These are phyloP conservation scores for Drosophila mayri DNA, from an alignment of 1,140 invertebrate species.

Conservation along the genomic window DNA sequence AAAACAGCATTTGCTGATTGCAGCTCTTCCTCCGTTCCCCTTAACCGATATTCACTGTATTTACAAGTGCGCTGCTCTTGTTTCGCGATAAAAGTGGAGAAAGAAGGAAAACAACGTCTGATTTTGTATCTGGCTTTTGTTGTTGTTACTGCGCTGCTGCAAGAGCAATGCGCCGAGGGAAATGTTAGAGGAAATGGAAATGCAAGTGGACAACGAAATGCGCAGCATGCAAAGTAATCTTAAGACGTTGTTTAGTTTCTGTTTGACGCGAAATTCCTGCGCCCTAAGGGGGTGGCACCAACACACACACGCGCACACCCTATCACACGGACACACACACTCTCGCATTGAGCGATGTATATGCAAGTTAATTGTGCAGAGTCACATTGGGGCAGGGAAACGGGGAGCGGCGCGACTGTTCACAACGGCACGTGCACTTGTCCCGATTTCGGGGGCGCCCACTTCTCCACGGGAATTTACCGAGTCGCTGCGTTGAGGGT, in stretches of 20 bases:
- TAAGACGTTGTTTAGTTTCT: conserved; percentile 8
- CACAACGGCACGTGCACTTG: conserved; percentile 37
- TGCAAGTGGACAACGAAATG: conserved; percentile 18
- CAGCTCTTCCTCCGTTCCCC: neutral
- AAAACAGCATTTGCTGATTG: conserved; percentile 1
- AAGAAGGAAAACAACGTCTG: conserved; percentile 30
- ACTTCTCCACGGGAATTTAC: conserved; percentile 13
- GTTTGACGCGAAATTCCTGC: conserved; percentile 59
- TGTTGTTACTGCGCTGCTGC: neutral
- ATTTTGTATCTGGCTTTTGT: conserved; percentile 26
- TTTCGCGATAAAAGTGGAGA: conserved; percentile 62
- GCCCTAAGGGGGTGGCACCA: conserved; percentile 25
- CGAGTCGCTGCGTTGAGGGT: conserved; percentile 24
- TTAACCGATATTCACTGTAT: conserved; percentile 23
- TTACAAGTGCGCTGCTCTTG: conserved; percentile 11
- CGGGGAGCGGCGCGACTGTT: conserved; percentile 2
- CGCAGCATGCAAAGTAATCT: conserved; percentile 42
- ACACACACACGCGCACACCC: conserved; percentile 7
- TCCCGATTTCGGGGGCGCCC: neutral
- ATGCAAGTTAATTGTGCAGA: conserved; percentile 48
- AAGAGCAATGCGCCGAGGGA: conserved; percentile 15
- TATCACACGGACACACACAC: neutral
- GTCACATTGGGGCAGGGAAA: conserved; percentile 24
- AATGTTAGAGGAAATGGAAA: conserved; percentile 11
- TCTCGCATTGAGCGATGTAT: conserved; percentile 1